phyloP scores from a whole-genome alignment of 35 echinoderm and acorn worm genomes.

The Chiridota heheva region DNA sequence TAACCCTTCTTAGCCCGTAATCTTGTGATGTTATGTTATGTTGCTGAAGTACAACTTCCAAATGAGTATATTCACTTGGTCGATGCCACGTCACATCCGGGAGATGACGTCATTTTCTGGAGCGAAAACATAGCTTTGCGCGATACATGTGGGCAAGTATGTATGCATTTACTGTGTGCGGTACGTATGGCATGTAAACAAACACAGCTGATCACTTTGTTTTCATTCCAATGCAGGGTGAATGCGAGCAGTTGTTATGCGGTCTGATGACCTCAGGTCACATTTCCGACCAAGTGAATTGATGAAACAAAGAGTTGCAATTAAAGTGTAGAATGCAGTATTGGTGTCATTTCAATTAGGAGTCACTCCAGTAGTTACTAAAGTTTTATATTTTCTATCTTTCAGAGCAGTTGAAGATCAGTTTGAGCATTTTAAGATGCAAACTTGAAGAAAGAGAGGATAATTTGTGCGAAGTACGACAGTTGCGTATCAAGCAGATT shows the following conservation, averaged over 20 bases:
- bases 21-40: no score
- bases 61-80: no score
- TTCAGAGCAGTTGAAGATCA: slow-evolving; percentile 50
- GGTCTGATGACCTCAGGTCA: neutral
- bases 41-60: no score
- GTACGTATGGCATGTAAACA: no score
- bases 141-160: no score
- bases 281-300: neutral
- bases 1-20: no score
- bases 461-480: slow-evolving; percentile 58
- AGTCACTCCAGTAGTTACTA: neutral
- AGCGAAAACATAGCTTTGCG: no score
- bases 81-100: no score
- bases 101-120: no score
- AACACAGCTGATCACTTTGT: neutral
- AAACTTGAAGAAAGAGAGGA: slow-evolving; percentile 67
- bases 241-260: neutral
- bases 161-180: no score
- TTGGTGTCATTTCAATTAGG: neutral
- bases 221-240: neutral
- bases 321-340: neutral
- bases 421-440: neutral
- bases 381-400: neutral
- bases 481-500: slow-evolving; percentile 49
- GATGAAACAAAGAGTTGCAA: neutral